phyloP scores from a whole-genome alignment of 1,140 invertebrate species.

The Drosophila kurseongensis region DNA sequence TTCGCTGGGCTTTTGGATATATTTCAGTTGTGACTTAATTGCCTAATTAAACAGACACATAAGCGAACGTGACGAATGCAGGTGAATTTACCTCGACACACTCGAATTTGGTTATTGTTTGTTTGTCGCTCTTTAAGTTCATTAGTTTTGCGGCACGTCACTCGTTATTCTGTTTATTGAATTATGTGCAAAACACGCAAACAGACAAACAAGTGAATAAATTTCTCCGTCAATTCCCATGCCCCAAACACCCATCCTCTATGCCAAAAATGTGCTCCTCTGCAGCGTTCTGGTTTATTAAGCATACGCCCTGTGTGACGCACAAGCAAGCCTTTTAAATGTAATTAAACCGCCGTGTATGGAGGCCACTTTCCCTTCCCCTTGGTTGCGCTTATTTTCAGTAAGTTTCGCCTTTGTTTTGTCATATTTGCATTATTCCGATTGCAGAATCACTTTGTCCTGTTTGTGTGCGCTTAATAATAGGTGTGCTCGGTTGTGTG shows the following conservation, averaged over 20 bases:
- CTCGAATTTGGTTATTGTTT: constrained; percentile 18
- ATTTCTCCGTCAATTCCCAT: constrained; percentile 12
- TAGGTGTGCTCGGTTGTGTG: constrained; percentile 7
- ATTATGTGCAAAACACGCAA: constrained; percentile 60
- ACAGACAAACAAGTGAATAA: constrained; percentile 33
- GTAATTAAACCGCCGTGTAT: constrained; percentile 60
- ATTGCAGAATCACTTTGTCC: constrained; percentile 62
- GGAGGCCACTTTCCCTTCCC: not conserved
- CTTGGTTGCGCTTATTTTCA: constrained; percentile 30
- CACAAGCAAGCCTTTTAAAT: constrained; percentile 56
- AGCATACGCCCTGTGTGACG: constrained; percentile 56
- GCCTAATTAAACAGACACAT: constrained; percentile 32
- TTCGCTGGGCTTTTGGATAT: not conserved
- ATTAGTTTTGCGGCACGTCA: constrained; percentile 69
- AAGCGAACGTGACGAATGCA: constrained; percentile 43
- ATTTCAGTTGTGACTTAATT: constrained; percentile 9
- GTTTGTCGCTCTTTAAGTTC: constrained; percentile 58
- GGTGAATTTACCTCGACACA: constrained; percentile 1
- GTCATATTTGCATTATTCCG: constrained; percentile 68
- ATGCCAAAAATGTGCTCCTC: constrained; percentile 1
- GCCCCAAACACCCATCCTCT: no score
- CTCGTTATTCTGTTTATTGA: constrained; percentile 70
- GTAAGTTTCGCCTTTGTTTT: constrained; percentile 57
- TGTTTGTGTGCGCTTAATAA: constrained; percentile 34
- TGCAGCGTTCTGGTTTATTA: constrained; percentile 42